phyloP scores from a whole-genome alignment of 2,888 invertebrate species.

The Microdon myrmicae region DNA sequence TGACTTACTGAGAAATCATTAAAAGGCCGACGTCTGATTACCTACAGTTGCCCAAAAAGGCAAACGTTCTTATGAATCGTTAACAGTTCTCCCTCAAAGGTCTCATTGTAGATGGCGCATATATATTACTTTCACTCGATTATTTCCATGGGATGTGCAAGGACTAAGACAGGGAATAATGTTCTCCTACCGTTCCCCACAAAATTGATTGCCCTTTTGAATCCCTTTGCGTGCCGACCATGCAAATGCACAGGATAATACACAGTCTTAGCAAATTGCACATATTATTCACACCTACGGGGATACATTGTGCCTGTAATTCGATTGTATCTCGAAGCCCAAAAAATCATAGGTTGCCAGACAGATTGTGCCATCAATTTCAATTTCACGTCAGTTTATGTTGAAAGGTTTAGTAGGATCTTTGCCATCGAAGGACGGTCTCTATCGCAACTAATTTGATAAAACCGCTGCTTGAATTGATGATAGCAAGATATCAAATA shows the following conservation, averaged over 20 bases:
- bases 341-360: conserved; percentile 42
- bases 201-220: no score
- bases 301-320: neutral
- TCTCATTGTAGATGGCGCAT: no score
- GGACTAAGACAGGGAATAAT: no score
- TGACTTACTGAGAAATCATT: no score
- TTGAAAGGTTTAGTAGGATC: conserved; percentile 26
- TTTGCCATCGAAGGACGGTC: conserved; percentile 3
- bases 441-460: conserved; percentile 46
- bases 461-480: conserved; percentile 37
- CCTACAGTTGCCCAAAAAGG: no score
- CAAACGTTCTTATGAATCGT: no score
- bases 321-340: neutral
- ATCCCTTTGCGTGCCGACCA: conserved; percentile 12
- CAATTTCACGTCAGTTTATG: no score
- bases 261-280: conserved; percentile 36
- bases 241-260: conserved; percentile 27
- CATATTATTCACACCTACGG: conserved; percentile 32
- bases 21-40: no score
- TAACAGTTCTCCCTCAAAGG: no score
- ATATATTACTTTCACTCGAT: no score
- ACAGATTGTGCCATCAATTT: conserved; percentile 45
- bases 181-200: no score
- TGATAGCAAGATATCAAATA: conserved; percentile 28
- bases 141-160: no score